Percentiles rank a stretch among this genome's conserved stretches.
phyloP scores from a whole-genome alignment of 2,888 invertebrate species.

The Colletes collaris region DNA sequence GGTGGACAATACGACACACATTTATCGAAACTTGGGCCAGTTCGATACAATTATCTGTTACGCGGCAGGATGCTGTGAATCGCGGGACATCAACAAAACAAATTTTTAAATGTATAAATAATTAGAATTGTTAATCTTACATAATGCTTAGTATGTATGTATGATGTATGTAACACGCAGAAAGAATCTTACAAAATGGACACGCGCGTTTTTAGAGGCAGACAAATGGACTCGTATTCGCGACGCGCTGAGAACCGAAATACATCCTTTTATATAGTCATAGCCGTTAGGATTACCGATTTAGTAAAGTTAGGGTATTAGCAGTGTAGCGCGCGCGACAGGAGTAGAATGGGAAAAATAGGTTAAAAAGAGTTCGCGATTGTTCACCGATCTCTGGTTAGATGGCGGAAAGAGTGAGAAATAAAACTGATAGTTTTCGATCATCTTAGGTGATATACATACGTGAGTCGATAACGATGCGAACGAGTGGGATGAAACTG shows the following conservation, averaged over 20 bases:
- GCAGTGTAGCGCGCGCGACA: conserved; percentile 34
- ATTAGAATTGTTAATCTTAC: conserved; percentile 16
- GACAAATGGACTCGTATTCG: not conserved
- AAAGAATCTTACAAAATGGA: conserved; percentile 9
- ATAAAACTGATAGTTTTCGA: not conserved
- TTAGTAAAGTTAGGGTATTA: conserved; percentile 69
- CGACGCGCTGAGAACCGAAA: conserved; percentile 2
- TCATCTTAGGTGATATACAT: not conserved
- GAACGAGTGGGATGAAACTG: conserved; percentile 56
- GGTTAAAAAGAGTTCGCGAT: conserved; percentile 1
- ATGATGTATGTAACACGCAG: conserved; percentile 33
- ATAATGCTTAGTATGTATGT: conserved; percentile 32
- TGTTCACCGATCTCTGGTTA: not conserved
- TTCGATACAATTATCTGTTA: conserved; percentile 22
- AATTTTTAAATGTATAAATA: conserved; percentile 37
- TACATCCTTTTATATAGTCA: conserved; percentile 60
- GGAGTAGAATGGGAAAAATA: not conserved
- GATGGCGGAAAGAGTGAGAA: not conserved
- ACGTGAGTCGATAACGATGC: conserved; percentile 2
- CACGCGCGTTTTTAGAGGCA: not conserved
- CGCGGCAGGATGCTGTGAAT: not conserved
- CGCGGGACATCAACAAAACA: conserved; percentile 4
- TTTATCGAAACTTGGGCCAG: conserved; percentile 19
- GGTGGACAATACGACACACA: not conserved
- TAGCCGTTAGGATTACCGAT: conserved; percentile 66